Evolutionary conservation across 2,888 invertebrate genomes (phyloP).

Genomic region (Margaritifera margaritifera): DNA sequence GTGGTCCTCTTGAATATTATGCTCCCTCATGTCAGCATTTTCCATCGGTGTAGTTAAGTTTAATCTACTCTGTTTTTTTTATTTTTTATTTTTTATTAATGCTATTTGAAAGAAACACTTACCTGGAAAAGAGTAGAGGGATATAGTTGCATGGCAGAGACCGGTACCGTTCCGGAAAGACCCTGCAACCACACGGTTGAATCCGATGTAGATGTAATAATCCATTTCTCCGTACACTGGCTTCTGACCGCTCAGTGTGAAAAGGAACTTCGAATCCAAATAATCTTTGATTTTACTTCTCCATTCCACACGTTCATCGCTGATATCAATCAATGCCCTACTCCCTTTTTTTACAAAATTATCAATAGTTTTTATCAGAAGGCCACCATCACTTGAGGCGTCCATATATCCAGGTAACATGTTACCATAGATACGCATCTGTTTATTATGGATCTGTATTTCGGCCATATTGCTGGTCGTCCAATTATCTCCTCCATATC

Average conservation of each 20-base stretch:
- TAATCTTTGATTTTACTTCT: slow-evolving; percentile 54
- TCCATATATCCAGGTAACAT: slow-evolving; percentile 65
- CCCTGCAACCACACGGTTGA: slow-evolving; percentile 69
- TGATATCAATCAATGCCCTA: slow-evolving; percentile 51
- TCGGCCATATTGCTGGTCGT: slow-evolving; percentile 68
- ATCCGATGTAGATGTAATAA: slow-evolving; percentile 62
- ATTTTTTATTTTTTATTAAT: too few relatives aligned
- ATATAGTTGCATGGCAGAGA: slow-evolving; percentile 58
- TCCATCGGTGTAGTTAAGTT: too few relatives aligned
- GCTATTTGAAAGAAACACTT: slow-evolving; percentile 24
- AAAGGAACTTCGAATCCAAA: slow-evolving; percentile 65
- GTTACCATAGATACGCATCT: slow-evolving; percentile 69
- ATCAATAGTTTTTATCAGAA: slow-evolving; percentile 64
- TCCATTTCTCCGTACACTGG: slow-evolving; percentile 56
- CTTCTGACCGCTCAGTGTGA: slow-evolving; percentile 61
- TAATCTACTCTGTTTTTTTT: too few relatives aligned
- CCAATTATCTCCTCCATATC: slow-evolving; percentile 64
- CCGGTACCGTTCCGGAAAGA: slow-evolving; percentile 64
- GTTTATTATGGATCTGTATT: slow-evolving; percentile 66
- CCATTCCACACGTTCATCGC: slow-evolving; percentile 65
- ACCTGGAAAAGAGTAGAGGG: slow-evolving; percentile 49
- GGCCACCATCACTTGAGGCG: slow-evolving; percentile 65
- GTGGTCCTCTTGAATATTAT: too few relatives aligned
- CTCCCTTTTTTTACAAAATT: slow-evolving; percentile 61
- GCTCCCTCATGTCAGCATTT: too few relatives aligned